Percentiles rank a stretch among this genome's conserved stretches.
Evolutionary conservation across 2,113 vertebrate species (phyloP).

Genomic region (Zosterops borbonicus): DNA sequence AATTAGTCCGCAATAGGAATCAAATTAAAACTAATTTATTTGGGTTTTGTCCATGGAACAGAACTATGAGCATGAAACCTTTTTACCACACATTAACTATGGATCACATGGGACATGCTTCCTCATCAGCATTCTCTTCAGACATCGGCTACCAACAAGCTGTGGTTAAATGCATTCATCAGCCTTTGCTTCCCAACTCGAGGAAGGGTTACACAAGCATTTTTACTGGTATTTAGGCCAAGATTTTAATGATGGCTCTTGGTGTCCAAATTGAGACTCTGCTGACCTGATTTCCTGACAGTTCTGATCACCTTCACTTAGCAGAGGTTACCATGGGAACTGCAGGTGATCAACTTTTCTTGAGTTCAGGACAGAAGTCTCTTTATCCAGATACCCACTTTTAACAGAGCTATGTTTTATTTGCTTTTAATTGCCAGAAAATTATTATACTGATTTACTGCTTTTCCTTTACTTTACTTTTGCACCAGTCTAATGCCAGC

Average conservation of each 20-base stretch:
- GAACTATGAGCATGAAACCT: background rate
- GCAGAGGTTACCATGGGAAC: background rate
- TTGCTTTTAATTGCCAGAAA: background rate
- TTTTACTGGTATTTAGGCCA: slow-evolving; percentile 32
- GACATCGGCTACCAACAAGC: background rate
- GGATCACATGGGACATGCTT: background rate
- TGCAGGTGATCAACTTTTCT: background rate
- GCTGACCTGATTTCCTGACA: slow-evolving; percentile 6
- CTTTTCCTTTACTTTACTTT: background rate
- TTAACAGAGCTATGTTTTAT: background rate
- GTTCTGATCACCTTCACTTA: background rate
- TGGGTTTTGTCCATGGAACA: background rate
- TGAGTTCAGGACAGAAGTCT: background rate
- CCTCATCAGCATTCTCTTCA: background rate
- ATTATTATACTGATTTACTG: background rate
- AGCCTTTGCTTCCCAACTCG: background rate
- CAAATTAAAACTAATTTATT: background rate
- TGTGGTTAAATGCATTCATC: background rate
- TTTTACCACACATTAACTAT: background rate
- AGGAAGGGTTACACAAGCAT: background rate
- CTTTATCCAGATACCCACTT: background rate
- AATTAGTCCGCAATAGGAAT: background rate
- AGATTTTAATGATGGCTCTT: background rate
- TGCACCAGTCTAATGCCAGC: background rate
- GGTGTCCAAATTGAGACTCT: background rate